Evolutionary conservation across 2,888 invertebrate genomes (phyloP).

Genomic region (Lymantria monacha): DNA sequence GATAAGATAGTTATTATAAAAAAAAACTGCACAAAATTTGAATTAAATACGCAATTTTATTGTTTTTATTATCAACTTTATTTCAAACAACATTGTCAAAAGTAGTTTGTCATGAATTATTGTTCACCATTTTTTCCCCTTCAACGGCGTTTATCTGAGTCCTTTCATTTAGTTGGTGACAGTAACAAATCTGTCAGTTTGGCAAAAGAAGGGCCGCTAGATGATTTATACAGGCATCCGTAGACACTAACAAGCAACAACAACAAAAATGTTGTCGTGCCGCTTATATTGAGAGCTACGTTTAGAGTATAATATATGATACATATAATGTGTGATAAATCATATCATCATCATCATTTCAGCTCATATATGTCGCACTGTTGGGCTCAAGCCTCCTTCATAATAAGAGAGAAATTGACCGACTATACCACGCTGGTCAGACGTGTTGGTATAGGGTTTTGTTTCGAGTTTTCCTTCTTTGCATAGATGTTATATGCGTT

Average conservation of each 20-base stretch:
- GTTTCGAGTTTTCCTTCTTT: too few species aligned
- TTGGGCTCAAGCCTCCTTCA: too few species aligned
- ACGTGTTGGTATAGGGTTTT: too few species aligned
- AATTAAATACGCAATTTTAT: too few species aligned
- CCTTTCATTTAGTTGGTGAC: conserved; percentile 55
- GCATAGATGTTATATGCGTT: too few species aligned
- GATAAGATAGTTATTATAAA: too few species aligned
- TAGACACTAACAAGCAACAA: conserved; percentile 37
- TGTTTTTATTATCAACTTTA: conserved; percentile 6
- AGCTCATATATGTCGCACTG: too few species aligned
- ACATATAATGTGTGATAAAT: too few species aligned
- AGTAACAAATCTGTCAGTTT: conserved; percentile 60
- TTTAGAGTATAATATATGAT: conserved; percentile 2
- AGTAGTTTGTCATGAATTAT: conserved; percentile 36
- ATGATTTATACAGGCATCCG: conserved; percentile 48
- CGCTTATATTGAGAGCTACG: conserved; percentile 18
- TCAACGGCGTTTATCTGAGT: conserved; percentile 35
- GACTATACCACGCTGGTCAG: too few species aligned
- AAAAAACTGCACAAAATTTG: too few species aligned
- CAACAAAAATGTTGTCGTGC: conserved; percentile 26
- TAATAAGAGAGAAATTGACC: too few species aligned
- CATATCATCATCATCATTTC: too few species aligned
- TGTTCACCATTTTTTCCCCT: conserved; percentile 26
- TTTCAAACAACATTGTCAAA: conserved; percentile 10
- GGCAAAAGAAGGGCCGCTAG: conserved; percentile 12